Evolutionary conservation across 2,888 invertebrate species (phyloP), one percentile per base, ranked within the genome.

Genomic region (Heliconius sara): DNA sequence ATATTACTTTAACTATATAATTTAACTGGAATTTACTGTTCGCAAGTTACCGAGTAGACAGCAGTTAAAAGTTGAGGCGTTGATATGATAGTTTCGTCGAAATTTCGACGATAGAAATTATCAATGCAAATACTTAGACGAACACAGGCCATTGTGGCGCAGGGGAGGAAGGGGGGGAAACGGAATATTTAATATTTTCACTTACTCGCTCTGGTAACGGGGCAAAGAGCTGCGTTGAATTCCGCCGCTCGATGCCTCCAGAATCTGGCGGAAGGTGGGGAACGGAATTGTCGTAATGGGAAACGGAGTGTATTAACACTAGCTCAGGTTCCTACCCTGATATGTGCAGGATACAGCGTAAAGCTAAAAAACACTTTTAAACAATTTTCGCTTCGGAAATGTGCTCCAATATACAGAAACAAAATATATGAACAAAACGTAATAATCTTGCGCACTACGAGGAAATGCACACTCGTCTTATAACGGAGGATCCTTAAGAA

Each of bases 51-150:
- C 68, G 65, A 77, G 74, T 66, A 34, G 67, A 34, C 22, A 22
- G 67, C 39, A 81, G 79, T 72, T 79, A 81, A 78, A 60, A 72
- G 77, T 77, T 76, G 57, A 76, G 76, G 75, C 75, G 75, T 73
- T 72, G 73, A 70, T 39, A 25, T 76, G 72, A 78, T 79, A 79
- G 79, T 78, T 79, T 78, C 71, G 66, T 70, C 74, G 52, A 78
- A 81, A 72, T 81, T 75, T 71, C 65, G 34, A 25, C 22, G 43
- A 67, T 77, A 71, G 63, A 77, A 76, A 79, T 79, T 76, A 78
- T 78, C 77, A 67, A 68, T 78, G 76, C 43, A 67, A 72, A 76
- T 71, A 73, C 13, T 57, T 72, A 6, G 30, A 72, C 25, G 27
- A 67, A 60, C 47, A 47, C 6, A 39, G 34, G 34, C 34, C 34